phyloP scores from a whole-genome alignment of 2,797 vertebrate species.

The Bryconaethiops microstoma region DNA sequence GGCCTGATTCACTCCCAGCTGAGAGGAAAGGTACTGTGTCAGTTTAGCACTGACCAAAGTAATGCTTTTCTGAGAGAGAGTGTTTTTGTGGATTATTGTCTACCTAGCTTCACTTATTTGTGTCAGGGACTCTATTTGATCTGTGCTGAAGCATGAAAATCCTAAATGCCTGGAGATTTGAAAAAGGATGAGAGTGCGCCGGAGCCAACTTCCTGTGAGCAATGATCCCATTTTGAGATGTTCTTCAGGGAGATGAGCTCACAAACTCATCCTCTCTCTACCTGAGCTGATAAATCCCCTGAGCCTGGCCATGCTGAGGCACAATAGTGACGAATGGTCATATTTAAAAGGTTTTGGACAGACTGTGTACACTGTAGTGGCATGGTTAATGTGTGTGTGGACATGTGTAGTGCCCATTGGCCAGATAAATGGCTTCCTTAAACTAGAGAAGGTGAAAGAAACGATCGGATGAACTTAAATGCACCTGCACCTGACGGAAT shows the following conservation, averaged over 20 bases:
- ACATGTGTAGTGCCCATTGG: slow-evolving; percentile 38
- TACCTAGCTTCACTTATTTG: slow-evolving; percentile 47
- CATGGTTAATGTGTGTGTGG: slow-evolving; percentile 57
- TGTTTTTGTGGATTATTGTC: slow-evolving; percentile 39
- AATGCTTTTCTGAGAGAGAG: slow-evolving; percentile 20
- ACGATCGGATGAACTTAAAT: slow-evolving; percentile 36
- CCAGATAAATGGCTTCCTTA: slow-evolving; percentile 51
- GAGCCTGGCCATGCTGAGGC: slow-evolving; percentile 42
- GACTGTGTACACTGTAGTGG: slow-evolving; percentile 66
- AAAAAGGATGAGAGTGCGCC: slow-evolving; percentile 36
- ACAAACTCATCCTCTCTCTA: slow-evolving; percentile 49
- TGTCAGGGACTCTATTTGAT: slow-evolving; percentile 47
- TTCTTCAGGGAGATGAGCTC: slow-evolving; percentile 46
- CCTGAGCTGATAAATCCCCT: slow-evolving; percentile 58
- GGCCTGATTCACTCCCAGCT: slow-evolving; percentile 19
- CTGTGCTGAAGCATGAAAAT: slow-evolving; percentile 36
- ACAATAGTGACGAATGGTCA: slow-evolving; percentile 64
- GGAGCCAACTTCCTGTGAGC: slow-evolving; percentile 41
- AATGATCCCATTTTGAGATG: slow-evolving; percentile 43
- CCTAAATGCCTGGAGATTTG: slow-evolving; percentile 41
- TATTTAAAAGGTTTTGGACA: slow-evolving; percentile 76
- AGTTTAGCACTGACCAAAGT: slow-evolving; percentile 15
- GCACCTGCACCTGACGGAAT: slow-evolving; percentile 42
- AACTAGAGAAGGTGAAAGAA: slow-evolving; percentile 29
- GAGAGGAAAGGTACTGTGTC: slow-evolving; percentile 4